A percentile compares a stretch with the other conserved stretches of the same genome.
These are phyloP conservation scores for Zaprionus lachaisei DNA, from an alignment of 1,140 invertebrate genomes.

Conservation along the genomic window DNA sequence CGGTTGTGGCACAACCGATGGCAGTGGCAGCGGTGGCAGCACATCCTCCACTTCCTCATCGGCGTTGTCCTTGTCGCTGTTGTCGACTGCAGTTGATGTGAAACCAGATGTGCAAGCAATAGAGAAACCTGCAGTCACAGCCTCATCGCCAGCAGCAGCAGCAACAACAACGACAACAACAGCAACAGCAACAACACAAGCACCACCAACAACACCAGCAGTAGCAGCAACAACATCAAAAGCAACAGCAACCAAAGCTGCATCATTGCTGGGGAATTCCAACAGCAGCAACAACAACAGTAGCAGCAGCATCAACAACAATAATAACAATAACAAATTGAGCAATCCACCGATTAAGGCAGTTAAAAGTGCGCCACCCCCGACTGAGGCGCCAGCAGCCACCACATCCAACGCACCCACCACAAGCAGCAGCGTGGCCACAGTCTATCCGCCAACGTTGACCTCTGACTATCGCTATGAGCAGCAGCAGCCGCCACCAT, in stretches of 20 bases:
- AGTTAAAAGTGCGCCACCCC: conserved; percentile 66
- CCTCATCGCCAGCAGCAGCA: not conserved
- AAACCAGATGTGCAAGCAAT: conserved; percentile 56
- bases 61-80: not conserved
- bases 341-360: conserved; percentile 77
- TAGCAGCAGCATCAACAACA: conserved; percentile 21
- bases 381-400: conserved; percentile 76
- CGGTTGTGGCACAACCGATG: conserved; percentile 10
- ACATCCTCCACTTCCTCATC: conserved; percentile 12
- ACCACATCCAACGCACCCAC: conserved; percentile 70
- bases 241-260: conserved; percentile 34
- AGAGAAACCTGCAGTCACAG: conserved; percentile 26
- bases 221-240: conserved; percentile 23
- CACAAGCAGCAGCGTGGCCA: conserved; percentile 56
- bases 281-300: conserved; percentile 17
- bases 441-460: conserved; percentile 55
- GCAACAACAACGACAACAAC: conserved; percentile 12
- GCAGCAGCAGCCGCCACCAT: conserved; percentile 37
- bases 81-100: conserved; percentile 39
- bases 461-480: conserved; percentile 66
- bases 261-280: conserved; percentile 17
- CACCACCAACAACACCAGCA: conserved; percentile 23
- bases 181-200: conserved; percentile 14
- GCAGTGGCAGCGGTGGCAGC: not conserved
- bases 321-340: conserved; percentile 53